Evolutionary conservation across 53 echinoderm and acorn worm genomes (phyloP).

Genomic region (Antedon mediterranea): DNA sequence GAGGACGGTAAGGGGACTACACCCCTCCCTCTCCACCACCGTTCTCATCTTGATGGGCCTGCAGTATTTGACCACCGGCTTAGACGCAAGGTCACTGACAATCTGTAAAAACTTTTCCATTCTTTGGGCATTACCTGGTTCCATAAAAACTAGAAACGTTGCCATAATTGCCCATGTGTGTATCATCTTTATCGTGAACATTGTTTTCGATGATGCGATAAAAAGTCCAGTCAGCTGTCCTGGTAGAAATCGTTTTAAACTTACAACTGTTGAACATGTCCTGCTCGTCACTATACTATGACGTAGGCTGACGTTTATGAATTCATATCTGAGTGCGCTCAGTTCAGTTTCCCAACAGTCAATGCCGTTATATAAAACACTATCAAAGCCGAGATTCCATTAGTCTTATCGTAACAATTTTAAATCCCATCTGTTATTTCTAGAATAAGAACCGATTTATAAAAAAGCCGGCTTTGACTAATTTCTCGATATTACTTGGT

Average conservation of each 20-base stretch:
- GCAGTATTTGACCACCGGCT: background rate
- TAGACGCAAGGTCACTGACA: background rate
- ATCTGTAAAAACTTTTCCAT: background rate
- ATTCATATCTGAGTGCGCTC: background rate
- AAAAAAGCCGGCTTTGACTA: background rate
- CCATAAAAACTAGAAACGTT: background rate
- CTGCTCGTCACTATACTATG: background rate
- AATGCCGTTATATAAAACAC: background rate
- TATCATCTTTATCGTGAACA: background rate
- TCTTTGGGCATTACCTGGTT: background rate
- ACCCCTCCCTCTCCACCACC: background rate
- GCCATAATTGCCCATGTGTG: background rate
- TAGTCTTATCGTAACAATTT: background rate
- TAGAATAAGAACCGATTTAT: background rate
- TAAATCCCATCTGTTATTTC: background rate
- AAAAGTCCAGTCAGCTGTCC: too few species aligned
- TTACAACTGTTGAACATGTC: background rate
- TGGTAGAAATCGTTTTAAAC: background rate
- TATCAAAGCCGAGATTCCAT: background rate
- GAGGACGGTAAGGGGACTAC: background rate
- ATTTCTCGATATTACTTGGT: too few species aligned
- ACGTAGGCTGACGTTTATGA: background rate
- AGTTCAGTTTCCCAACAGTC: background rate
- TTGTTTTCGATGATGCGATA: background rate
- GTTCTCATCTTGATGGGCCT: background rate